Base-by-base conservation (phyloP, 2,797 vertebrate species). In the Chloroceryle inda region DNA sequence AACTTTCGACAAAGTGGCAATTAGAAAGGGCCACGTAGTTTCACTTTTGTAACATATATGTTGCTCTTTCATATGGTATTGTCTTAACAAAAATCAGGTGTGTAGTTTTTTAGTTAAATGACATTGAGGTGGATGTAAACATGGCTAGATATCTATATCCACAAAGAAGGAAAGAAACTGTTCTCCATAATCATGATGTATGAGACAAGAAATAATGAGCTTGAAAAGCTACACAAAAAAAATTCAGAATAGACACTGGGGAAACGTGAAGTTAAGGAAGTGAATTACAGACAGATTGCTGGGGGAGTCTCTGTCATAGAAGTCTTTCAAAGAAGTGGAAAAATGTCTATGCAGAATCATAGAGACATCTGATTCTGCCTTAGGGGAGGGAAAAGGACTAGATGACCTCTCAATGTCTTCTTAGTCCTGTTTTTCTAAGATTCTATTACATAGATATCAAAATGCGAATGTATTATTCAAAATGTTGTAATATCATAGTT, bases 391-490 rank as follows among this genome's bases (percentile, higher is more conserved):
- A 75, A 87, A 90, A 89, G 50, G 50, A 44, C 29, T 59, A 37
- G 7, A 62, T 78, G 62, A 89, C 74, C 59, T 76, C 50, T 93
- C 53, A 55, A 13, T 44, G 27, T 2, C 19, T 52, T 35, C 66
- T 79, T 81, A 62, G 38, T 77, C 29, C 21, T 91, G n/a, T 75
- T 93, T 93, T 89, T 69, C 50, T 66, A 42, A 76, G 16, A 40
- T 82, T 79, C 47, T 87, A 8, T 75, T 85, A 78, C 35, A n/a
- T 12, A 68, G 33, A 53, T 68, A 53, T 55, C 40, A 47, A 89
- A 73, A 93, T 85, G 63, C 85, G 37, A 90, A 93, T 73, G 42
- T 6, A 82, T 67, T 88, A 74, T 80, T 79, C 11, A 89, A 90
- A 91, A 85, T 81, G 24, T 63, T 86, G 4, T 40, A 77, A 77